These are phyloP conservation scores for Caenorhabditis japonica DNA, from an alignment of 2,888 invertebrate genomes.

Conservation along the genomic window DNA sequence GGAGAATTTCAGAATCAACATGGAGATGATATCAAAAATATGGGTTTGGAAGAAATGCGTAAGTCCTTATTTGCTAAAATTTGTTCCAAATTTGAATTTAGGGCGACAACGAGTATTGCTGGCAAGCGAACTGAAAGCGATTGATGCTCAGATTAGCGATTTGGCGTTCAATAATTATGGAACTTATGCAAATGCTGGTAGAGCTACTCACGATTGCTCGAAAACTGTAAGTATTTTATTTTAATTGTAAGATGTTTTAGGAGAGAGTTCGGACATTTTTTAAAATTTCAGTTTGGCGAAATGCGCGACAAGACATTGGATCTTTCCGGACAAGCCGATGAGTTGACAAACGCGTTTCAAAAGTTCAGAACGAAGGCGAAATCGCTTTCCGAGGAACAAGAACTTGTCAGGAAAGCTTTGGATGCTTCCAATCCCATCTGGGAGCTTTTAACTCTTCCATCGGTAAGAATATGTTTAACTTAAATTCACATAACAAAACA, in stretches of 20 bases:
- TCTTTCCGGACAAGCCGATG: slow-evolving; percentile 64
- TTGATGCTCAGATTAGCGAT: slow-evolving; percentile 74
- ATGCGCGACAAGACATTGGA: slow-evolving; percentile 68
- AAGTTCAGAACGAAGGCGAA: slow-evolving; percentile 63
- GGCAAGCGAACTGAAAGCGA: slow-evolving; percentile 60
- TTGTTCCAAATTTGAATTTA: slow-evolving; percentile 19
- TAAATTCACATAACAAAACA: neutral
- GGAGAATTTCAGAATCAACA: slow-evolving; percentile 6
- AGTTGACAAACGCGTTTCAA: slow-evolving; percentile 62
- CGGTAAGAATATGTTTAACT: slow-evolving; percentile 37
- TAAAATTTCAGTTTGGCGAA: slow-evolving; percentile 73
- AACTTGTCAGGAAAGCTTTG: slow-evolving; percentile 58
- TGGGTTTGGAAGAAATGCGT: slow-evolving; percentile 62
- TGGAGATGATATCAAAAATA: slow-evolving; percentile 45
- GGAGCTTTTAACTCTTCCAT: slow-evolving; percentile 70
- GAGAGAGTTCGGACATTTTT: no score
- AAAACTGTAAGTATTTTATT: slow-evolving; percentile 63
- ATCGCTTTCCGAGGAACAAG: slow-evolving; percentile 59
- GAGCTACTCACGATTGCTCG: slow-evolving; percentile 75
- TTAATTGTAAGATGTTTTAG: no score
- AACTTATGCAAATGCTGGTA: slow-evolving; percentile 75
- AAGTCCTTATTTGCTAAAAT: slow-evolving; percentile 11
- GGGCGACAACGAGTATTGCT: slow-evolving; percentile 58
- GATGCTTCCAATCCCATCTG: slow-evolving; percentile 67
- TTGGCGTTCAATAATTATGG: slow-evolving; percentile 76